A percentile compares a stretch with the other conserved stretches of the same genome.
Evolutionary conservation across 2,113 vertebrate species (phyloP).

Genomic region (Arenaria interpres): DNA sequence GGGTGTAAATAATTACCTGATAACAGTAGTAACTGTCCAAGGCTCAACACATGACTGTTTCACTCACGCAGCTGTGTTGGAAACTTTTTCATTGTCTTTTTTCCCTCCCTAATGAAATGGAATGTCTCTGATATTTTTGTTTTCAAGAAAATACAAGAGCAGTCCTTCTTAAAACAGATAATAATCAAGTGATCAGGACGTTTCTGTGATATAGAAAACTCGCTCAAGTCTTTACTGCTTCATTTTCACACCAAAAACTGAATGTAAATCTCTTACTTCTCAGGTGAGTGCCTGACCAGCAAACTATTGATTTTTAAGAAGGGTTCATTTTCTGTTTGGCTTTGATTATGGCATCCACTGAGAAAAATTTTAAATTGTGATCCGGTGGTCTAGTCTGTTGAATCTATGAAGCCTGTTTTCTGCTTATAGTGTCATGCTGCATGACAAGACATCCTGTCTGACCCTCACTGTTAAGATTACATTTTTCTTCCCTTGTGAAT

Average conservation of each 20-base stretch:
- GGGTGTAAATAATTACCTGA: not conserved
- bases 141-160: not conserved
- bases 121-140: too few relatives aligned
- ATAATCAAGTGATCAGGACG: not conserved
- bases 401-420: not conserved
- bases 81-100: not conserved
- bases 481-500: not conserved
- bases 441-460: not conserved
- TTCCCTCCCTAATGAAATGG: fast-evolving
- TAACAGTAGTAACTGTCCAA: not conserved
- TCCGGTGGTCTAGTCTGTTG: not conserved
- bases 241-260: not conserved
- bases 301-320: not conserved
- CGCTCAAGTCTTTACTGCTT: not conserved
- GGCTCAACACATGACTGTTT: too few relatives aligned
- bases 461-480: not conserved
- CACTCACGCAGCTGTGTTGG: not conserved
- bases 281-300: not conserved
- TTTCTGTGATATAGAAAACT: not conserved
- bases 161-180: not conserved
- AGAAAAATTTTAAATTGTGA: not conserved
- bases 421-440: not conserved
- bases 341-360: not conserved
- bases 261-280: not conserved
- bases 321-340: not conserved